Base-by-base conservation (phyloP, 2,113 vertebrate genomes). In the Alectura lathami region DNA sequence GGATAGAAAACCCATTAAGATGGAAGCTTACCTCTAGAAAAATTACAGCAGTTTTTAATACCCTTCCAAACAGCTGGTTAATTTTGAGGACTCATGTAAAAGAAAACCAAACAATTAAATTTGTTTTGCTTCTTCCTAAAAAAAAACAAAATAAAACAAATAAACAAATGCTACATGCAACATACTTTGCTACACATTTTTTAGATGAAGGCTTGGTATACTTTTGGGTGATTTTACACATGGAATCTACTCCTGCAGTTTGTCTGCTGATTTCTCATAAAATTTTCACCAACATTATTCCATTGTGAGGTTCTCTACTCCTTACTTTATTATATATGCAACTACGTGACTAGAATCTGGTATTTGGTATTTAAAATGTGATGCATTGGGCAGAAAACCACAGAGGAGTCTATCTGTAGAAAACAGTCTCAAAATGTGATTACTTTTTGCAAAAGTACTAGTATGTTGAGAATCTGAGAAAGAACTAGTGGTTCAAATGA, bases 401-500 rank as follows among this genome's bases (percentile, higher is more conserved):
- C 14, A 8, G 34, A 36, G 11, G 11, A 84, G 7, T 45, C 36
- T 66, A 70, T 11, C 4, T 7, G 4, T 56, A 34, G 64, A 74
- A 93, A 56, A 74, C 9, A 34, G 4, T 62, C 85, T 64, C 23
- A 38, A 92, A 91, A 62, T 30, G 3, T 43, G 23, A 67, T 17
- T 38, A 22, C 74, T 96, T 95, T 86, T 34, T 75, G 27, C 45
- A 78, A 38, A 86, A 69, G 10, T 56, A 53, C 14, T n/a, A 15
- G 53, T 85, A 87, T 80, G 26, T 92, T 80, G 54, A 91, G 38
- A 80, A 23, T 63, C 59, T 48, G 22, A 93, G 59, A 89, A 80
- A 43, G 32, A 54, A 15, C 6, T 36, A 42, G 69, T 29, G 10
- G n/a, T 83, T 92, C 77, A 79, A 90, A 85, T 40, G 73, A 85